phyloP scores from a whole-genome alignment of 2,888 invertebrate species.

The Apamea monoglypha region DNA sequence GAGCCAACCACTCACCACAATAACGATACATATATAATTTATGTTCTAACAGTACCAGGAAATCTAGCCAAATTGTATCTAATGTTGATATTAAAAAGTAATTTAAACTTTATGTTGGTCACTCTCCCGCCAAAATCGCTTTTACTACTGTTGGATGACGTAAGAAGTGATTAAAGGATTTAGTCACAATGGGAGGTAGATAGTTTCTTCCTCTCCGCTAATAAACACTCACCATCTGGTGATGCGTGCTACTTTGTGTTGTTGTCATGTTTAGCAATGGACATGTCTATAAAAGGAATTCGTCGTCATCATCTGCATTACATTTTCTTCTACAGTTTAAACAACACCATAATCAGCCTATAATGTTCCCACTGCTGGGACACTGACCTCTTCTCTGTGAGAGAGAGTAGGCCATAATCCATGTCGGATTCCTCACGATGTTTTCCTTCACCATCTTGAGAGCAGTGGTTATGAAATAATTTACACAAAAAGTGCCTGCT shows the following conservation, averaged over 20 bases:
- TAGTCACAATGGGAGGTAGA: background rate
- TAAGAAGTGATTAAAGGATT: background rate
- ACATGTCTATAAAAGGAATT: background rate
- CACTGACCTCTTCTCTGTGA: background rate
- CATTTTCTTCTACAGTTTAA: background rate
- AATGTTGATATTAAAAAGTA: background rate
- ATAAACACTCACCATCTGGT: background rate
- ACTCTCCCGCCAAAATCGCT: background rate
- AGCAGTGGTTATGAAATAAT: too few relatives aligned
- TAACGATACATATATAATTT: background rate
- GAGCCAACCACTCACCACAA: conserved; percentile 22
- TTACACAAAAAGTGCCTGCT: too few relatives aligned
- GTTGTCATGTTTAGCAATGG: background rate
- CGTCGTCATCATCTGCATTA: background rate
- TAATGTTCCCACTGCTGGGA: background rate
- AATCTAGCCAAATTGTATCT: conserved; percentile 25
- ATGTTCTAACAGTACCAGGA: conserved; percentile 11
- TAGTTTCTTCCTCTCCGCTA: background rate
- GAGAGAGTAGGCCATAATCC: too few relatives aligned
- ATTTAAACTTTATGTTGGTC: too few relatives aligned
- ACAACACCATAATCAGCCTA: background rate
- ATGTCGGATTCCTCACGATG: too few relatives aligned
- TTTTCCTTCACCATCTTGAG: too few relatives aligned
- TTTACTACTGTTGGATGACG: background rate
- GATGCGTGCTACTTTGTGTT: background rate